Base-by-base conservation (phyloP, 2,797 vertebrate species). In the Hoplostethus mediterraneus region DNA sequence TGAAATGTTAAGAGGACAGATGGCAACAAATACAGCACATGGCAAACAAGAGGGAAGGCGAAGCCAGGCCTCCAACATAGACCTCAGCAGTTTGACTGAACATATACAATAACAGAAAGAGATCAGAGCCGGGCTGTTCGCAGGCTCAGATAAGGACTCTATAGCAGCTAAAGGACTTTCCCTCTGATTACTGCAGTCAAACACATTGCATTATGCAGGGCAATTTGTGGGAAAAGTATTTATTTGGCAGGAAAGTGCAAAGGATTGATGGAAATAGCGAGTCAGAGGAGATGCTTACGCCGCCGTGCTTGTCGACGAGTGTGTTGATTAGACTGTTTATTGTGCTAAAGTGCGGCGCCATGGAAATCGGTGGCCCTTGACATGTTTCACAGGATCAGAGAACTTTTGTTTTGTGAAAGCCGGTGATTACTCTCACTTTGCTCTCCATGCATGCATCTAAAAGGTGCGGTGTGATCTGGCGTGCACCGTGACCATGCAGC, bases 1-100 rank as follows among this genome's bases (percentile, higher is more conserved):
- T 90, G 75, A 87, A 91, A 92, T 72, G 80, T 89, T 90, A 82
- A 89, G 82, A 79, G 82, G 67, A 87, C 90, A 92, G 89, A 90
- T 90, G 87, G 89, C 38, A 62, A 73, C 73, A 69, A 77, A 83
- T 81, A 70, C 69, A 73, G 77, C 57, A 73, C 66, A 77, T 56
- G 66, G 71, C 48, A 60, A 49, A 71, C 60, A 53, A 74, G 75
- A 71, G 70, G 58, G 59, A 59, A 66, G 17, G 66, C 42, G 21
- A 53, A 45, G 48, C 44, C 21, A 44, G 17, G 49, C 56, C 42
- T 56, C 52, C 45, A 57, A 48, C 71, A 55, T 53, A 66, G 69
- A 62, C 66, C 11, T 51, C 65, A 6, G 62, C 73, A 4, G 44
- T 67, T 54, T 42, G 31, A 56, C 67, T 47, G 42, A 11, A 62